Evolutionary conservation across 2,797 vertebrate genomes (phyloP).

Genomic region (Artibeus lituratus): DNA sequence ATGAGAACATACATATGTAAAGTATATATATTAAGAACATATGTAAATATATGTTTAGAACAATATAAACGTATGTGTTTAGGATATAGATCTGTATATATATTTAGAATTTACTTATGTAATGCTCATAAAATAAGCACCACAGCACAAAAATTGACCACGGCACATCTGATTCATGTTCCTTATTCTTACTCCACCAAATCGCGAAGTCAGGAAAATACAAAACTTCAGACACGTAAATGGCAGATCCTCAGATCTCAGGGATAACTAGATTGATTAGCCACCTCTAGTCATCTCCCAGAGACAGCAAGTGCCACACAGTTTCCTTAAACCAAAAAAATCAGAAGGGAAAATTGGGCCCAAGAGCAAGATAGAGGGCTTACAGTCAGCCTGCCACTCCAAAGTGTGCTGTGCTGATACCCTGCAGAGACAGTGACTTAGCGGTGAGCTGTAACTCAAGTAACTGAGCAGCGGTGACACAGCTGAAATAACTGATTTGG

Average conservation of each 20-base stretch:
- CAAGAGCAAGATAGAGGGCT: conserved; percentile 16
- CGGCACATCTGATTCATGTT: neutral
- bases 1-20: neutral
- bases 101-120: neutral
- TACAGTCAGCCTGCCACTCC: conserved; percentile 12
- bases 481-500: neutral
- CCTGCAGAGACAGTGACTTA: neutral
- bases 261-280: neutral
- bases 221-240: conserved; percentile 20
- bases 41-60: neutral
- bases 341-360: conserved; percentile 45
- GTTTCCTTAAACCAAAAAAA: conserved; percentile 42
- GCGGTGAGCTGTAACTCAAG: conserved; percentile 23
- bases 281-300: conserved; percentile 23
- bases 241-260: neutral
- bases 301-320: neutral
- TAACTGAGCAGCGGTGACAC: neutral
- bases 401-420: neutral
- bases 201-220: neutral
- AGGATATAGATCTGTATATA: neutral
- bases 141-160: neutral
- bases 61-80: neutral
- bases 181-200: conserved; percentile 11
- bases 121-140: neutral
- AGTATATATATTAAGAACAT: neutral